Percentiles rank a stretch among this genome's conserved stretches.
These are phyloP conservation scores for Drosophila asahinai DNA, from an alignment of 1,140 invertebrate genomes.

Conservation along the genomic window DNA sequence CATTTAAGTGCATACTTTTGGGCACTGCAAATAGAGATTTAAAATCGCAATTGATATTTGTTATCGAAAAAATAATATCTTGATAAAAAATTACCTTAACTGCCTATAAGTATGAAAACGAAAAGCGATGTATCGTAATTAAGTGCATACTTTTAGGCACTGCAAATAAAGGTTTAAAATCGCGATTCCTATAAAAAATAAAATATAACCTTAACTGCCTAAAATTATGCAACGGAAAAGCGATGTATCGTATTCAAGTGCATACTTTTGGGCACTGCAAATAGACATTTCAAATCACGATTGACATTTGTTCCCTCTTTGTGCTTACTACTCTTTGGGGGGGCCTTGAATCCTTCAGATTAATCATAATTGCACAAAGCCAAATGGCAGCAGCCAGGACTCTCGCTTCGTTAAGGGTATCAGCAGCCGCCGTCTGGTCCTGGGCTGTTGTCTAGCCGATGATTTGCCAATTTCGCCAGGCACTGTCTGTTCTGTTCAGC, in stretches of 20 bases:
- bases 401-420: slow-evolving; percentile 49
- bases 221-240: not conserved
- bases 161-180: too few relatives aligned
- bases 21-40: too few relatives aligned
- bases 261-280: not conserved
- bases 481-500: slow-evolving; percentile 27
- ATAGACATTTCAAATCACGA: not conserved
- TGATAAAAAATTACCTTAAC: not conserved
- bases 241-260: not conserved
- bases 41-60: too few relatives aligned
- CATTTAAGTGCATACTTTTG: too few relatives aligned
- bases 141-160: too few relatives aligned
- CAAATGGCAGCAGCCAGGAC: slow-evolving; percentile 44
- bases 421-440: slow-evolving; percentile 31
- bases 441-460: slow-evolving; percentile 44
- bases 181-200: too few relatives aligned
- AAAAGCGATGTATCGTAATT: too few relatives aligned
- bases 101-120: too few relatives aligned
- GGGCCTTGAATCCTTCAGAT: not conserved
- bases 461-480: slow-evolving; percentile 65
- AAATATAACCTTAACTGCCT: too few relatives aligned
- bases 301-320: not conserved
- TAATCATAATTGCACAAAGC: slow-evolving; percentile 72
- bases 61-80: too few relatives aligned
- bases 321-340: slow-evolving; percentile 4